Evolutionary conservation across 2,888 invertebrate genomes (phyloP).

Genomic region (Ditylenchus weischeri): DNA sequence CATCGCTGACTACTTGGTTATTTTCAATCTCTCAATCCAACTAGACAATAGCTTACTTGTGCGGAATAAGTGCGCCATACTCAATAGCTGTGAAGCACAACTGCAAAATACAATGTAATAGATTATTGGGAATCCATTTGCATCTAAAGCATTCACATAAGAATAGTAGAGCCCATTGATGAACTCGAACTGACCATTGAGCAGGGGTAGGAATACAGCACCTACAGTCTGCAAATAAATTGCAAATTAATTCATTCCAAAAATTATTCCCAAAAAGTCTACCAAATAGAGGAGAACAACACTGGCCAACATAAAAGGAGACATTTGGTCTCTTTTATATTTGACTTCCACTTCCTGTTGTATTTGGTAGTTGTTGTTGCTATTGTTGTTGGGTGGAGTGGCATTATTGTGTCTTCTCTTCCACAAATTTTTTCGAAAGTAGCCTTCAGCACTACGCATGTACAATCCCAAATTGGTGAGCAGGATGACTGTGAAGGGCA

Average conservation of each 20-base stretch:
- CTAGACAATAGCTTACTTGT: constrained; percentile 17
- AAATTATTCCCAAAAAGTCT: neutral
- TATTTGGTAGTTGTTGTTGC: too few relatives aligned
- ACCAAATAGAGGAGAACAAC: constrained; percentile 34
- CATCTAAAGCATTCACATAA: too few relatives aligned
- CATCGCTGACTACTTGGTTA: too few relatives aligned
- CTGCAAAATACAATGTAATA: too few relatives aligned
- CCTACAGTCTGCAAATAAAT: constrained; percentile 27
- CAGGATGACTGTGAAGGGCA: constrained; percentile 55
- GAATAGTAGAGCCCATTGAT: constrained; percentile 54
- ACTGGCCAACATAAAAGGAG: constrained; percentile 23
- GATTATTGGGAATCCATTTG: too few relatives aligned
- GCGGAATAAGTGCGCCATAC: constrained; percentile 53
- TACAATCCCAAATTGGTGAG: constrained; percentile 55
- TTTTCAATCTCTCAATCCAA: too few relatives aligned
- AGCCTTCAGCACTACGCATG: constrained; percentile 43
- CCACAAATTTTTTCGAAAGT: constrained; percentile 21
- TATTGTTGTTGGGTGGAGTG: too few relatives aligned
- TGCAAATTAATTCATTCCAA: constrained; percentile 2
- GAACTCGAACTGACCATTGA: constrained; percentile 52
- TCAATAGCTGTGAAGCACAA: constrained; percentile 58
- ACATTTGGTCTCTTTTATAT: neutral
- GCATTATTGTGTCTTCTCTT: too few relatives aligned
- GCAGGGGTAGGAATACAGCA: constrained; percentile 34
- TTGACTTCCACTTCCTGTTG: too few relatives aligned